Evolutionary conservation across 2,888 invertebrate genomes (phyloP), one percentile per base, ranked within the genome.

Genomic region (Dolichopus griseipennis): DNA sequence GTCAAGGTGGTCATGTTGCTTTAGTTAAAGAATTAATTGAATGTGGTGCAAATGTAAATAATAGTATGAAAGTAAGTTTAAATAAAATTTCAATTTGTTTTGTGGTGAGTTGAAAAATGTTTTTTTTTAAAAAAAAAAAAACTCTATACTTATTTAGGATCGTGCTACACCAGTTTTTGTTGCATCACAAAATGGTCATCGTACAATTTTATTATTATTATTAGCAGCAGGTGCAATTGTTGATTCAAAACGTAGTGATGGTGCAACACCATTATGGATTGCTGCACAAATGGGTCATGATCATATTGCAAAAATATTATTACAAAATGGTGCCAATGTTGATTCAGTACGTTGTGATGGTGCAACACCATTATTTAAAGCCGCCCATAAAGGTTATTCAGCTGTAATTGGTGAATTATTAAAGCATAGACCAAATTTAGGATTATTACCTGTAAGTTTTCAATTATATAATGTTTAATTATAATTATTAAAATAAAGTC

Each of bases 201-300:
- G 88, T 73, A 89, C 90, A 20, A 90, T 92, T 73, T 85, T 93
- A 71, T 85, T 87, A 68, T 85, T 89, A 74, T 84, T 97, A 68
- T 77, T 95, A 71, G 83, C 85, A 7, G 87, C 86, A 65, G 93
- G 92, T 61, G 93, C 93, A 0, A 83, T 84, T 68, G 85, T 88
- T 64, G 92, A 94, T 79, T 83, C 85, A 0, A 86, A 88, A 73
- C 87, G 95, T 75, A 87, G 88, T 6, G 95, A 95, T 83, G 89
- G 91, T 71, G 92, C 93, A 77, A 91, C 93, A 65, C 90, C 96
- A 70, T 85, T 97, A 72, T 97, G 95, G 95, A 96, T 97, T 76
- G 91, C 95, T 61, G 88, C 94, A 72, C 97, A 97, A 86, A 95
- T 95, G 92, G 96, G 95, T 0, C 94, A 95, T 83, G 88, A 90